These are phyloP conservation scores for Holotrichia oblita DNA, from an alignment of 1,140 invertebrate genomes.

Conservation along the genomic window DNA sequence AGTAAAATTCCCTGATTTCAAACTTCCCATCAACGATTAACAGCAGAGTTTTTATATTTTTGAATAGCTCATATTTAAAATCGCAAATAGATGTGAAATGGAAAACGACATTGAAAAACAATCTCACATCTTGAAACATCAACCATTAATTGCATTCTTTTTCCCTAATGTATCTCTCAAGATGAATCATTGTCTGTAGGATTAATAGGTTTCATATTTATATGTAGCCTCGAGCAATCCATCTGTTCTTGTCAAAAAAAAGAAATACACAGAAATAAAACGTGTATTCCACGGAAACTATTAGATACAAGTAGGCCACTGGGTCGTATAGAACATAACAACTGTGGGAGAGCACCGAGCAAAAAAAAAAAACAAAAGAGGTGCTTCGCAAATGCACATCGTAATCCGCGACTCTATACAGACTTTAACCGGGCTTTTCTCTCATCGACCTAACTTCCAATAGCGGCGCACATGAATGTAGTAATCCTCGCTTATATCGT, in stretches of 20 bases:
- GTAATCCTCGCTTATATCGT: neutral
- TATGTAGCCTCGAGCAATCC: neutral
- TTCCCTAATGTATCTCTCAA: too few relatives aligned
- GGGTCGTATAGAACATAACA: constrained; percentile 1
- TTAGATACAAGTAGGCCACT: constrained; percentile 28
- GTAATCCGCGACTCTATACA: neutral
- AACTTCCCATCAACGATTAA: too few relatives aligned
- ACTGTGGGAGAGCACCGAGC: neutral
- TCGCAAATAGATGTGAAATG: too few relatives aligned
- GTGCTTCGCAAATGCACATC: constrained; percentile 21
- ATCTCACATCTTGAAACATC: too few relatives aligned
- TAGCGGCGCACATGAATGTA: neutral
- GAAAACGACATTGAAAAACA: too few relatives aligned
- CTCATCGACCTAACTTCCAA: constrained; percentile 2
- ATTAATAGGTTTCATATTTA: too few relatives aligned
- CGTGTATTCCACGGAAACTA: constrained; percentile 21
- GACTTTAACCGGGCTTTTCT: constrained; percentile 4
- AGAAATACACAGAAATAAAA: neutral
- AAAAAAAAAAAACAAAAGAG: constrained; percentile 20
- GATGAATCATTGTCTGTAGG: too few relatives aligned
- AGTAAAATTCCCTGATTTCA: too few relatives aligned
- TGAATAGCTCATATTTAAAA: too few relatives aligned
- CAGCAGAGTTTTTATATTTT: too few relatives aligned
- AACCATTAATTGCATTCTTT: too few relatives aligned
- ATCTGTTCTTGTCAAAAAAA: neutral